Evolutionary conservation across 2,113 vertebrate species (phyloP).

Genomic region (Urocitellus parryii): DNA sequence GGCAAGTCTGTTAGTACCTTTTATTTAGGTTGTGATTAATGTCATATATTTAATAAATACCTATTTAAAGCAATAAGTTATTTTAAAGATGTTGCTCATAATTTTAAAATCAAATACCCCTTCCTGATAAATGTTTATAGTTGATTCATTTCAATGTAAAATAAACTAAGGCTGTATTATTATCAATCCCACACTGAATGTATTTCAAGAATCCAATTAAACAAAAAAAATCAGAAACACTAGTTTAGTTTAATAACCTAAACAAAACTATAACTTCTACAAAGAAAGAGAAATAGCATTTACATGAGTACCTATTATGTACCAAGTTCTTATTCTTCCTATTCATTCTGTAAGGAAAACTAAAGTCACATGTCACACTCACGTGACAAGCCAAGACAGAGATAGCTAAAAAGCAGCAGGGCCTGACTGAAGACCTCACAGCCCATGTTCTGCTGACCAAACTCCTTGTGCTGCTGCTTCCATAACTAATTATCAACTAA

Average conservation of each 20-base stretch:
- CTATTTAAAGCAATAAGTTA: slow-evolving; percentile 49
- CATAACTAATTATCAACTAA: background rate
- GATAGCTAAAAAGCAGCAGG: background rate
- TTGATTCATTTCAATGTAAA: slow-evolving; percentile 34
- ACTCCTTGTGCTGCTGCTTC: background rate
- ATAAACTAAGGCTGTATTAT: background rate
- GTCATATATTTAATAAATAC: slow-evolving; percentile 46
- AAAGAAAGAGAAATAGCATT: slow-evolving; percentile 12
- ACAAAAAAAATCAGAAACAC: slow-evolving; percentile 35
- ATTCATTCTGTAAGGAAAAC: background rate
- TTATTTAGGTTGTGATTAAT: slow-evolving; percentile 54
- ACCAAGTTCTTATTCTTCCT: background rate
- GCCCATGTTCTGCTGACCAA: background rate
- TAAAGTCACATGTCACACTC: background rate
- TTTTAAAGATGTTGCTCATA: slow-evolving; percentile 15
- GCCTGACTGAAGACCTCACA: background rate
- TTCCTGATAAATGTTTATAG: slow-evolving; percentile 31
- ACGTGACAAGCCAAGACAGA: background rate
- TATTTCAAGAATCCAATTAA: slow-evolving; percentile 8
- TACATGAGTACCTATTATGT: background rate
- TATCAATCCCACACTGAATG: background rate
- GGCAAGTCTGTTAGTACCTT: background rate
- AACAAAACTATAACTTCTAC: background rate
- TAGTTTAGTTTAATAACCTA: slow-evolving; percentile 6
- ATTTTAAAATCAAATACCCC: slow-evolving; percentile 48